Base-by-base conservation (phyloP, 2,888 invertebrate species). In the Drosophila ochracea region DNA sequence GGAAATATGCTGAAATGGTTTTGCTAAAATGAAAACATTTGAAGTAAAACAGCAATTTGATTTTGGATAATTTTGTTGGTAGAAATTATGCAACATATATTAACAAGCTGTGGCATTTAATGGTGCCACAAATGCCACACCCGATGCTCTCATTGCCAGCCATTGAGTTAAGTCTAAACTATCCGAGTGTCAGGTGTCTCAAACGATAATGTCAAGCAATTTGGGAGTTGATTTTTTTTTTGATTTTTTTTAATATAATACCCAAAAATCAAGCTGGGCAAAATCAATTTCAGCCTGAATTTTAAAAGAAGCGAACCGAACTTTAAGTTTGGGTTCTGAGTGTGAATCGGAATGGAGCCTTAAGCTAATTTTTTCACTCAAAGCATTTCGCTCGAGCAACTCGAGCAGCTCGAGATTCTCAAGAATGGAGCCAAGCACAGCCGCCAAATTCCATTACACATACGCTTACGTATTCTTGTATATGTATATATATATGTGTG, bases 391-490 rank as follows among this genome's bases (percentile, higher is more conserved):
- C 89, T 86, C 89, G 83, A 80, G 64, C 73, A 71, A 11, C 28
- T 61, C 64, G 54, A 49, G 62, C 73, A 71, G 16, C 28, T 63
- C 64, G 54, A 49, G 62, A 71, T 77, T 80, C 70, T 83, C 77
- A n/a, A 16, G 60, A 68, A 47, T 47, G 25, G 74, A 75, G 83
- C 16, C 39, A 4, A 35, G 35, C 13, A 30, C 68, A 73, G 64
- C 49, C 68, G 73, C 59, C 60, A 70, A 77, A 86, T 87, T 84
- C 84, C 88, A 68, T 37, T 61, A 82, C 89, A 77, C 72, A 41
- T n/a, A 72, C 39, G 52, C 57, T 52, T 19, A 53, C 31, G 13
- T 54, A 54, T 41, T 39, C 4, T 39, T 6, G 7, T 30, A 19
- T 41, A 13, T n/a, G 10, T 11, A 13, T 47, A 30, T 31, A 39